Conservation (phyloP, 2,888 invertebrate species). For the Amphipoea lucens region DNA sequence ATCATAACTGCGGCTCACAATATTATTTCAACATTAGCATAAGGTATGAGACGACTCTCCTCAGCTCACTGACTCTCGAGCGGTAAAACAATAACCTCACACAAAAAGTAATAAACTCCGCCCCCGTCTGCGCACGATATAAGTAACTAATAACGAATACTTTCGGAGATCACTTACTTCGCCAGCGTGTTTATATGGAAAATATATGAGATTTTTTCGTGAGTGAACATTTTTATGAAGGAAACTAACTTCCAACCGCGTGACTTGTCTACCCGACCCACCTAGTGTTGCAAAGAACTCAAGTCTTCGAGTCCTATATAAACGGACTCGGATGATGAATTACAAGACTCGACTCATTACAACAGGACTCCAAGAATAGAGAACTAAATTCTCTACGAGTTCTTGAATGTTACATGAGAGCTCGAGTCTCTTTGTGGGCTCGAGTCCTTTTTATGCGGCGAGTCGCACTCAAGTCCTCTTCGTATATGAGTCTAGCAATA, state of each 20-base stretch:
- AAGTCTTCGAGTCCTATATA: too few species aligned
- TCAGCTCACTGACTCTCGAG: neutral
- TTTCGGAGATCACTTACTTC: slow-evolving; percentile 10
- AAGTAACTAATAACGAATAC: slow-evolving; percentile 30
- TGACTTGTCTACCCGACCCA: too few species aligned
- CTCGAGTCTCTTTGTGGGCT: too few species aligned
- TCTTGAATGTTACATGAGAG: too few species aligned
- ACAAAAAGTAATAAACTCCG: slow-evolving; percentile 38
- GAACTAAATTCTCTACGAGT: too few species aligned
- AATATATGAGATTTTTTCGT: slow-evolving; percentile 20
- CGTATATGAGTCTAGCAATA: too few species aligned
- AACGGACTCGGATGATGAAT: too few species aligned
- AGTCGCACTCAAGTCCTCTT: too few species aligned
- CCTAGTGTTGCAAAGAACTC: too few species aligned
- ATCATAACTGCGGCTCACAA: slow-evolving; percentile 3
- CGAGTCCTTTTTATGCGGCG: too few species aligned
- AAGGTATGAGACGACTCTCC: neutral
- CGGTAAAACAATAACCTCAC: slow-evolving; percentile 19
- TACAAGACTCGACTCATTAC: too few species aligned
- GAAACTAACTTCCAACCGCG: neutral
- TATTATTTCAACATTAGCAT: slow-evolving; percentile 30
- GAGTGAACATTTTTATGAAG: slow-evolving; percentile 1
- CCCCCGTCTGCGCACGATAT: neutral
- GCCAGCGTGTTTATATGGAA: slow-evolving; percentile 15
- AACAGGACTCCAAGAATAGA: too few species aligned